Base-by-base conservation (phyloP, 2,113 vertebrate species). In the Todiramphus saurophagus region DNA sequence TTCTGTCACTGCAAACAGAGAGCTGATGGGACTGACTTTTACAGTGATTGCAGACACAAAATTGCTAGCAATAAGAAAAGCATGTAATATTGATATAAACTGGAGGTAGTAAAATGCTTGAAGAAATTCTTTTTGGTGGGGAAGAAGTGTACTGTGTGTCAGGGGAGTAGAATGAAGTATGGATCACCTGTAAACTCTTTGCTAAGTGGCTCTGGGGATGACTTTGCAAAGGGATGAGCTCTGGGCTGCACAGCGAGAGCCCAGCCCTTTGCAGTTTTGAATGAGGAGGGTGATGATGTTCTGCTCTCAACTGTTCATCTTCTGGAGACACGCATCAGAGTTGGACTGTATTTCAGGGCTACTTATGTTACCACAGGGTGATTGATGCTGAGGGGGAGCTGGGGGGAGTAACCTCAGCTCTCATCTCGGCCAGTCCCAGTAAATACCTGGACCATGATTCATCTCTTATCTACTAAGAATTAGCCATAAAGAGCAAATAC, bases 381-480 rank as follows among this genome's bases (percentile, higher is more conserved):
- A 50, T 9, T 13, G 20, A 17, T 62, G 15, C 1, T 1, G 25
- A 24, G n/a, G 28, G 39, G 5, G 33, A 74, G n/a, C 13, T 13
- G 12, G 23, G 56, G 9, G 37, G 39, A 74, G 28, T 62, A 56
- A 87, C 69, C 56, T 78, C 86, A 50, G 16, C 17, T 68, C 18
- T 72, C 18, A 1, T 72, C 63, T 75, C 60, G n/a, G 60, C 37
- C 10, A 7, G 62, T 93, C 68, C 75, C 48, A 31, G 44, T 83
- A 83, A 58, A 58, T 72, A n/a, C 23, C 39, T 83, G 81, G 16
- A 21, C 31, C 19, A 16, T 96, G 94, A 92, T 73, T 97, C 90
- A 93, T 89, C 91, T 76, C 75, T 94, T 95, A 95, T 91, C 95
- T 96, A 25, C 66, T 75, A 31, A 83, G 90, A 86, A 95, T 78